phyloP scores from a whole-genome alignment of 2,888 invertebrate genomes.

The Harmothoe impar region DNA sequence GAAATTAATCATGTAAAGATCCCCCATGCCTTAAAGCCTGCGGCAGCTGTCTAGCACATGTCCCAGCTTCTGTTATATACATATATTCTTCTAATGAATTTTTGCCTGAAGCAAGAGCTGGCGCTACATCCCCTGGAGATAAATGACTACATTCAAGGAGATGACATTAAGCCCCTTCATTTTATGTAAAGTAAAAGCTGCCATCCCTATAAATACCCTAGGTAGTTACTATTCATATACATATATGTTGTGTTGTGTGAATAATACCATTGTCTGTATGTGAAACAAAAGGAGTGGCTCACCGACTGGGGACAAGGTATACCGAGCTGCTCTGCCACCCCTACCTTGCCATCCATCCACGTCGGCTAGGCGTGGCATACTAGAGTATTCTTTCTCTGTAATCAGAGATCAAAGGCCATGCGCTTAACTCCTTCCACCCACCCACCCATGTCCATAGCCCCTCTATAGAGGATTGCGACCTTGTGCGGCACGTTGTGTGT shows the following conservation, averaged over 20 bases:
- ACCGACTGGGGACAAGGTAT: neutral
- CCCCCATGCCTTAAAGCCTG: neutral
- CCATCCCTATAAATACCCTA: neutral
- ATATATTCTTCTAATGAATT: conserved; percentile 1
- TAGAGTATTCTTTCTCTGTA: neutral
- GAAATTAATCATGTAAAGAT: conserved; percentile 27
- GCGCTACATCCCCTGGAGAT: neutral
- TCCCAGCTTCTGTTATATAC: neutral
- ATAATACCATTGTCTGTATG: neutral
- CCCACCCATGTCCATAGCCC: neutral
- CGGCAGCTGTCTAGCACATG: neutral
- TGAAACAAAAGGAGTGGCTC: neutral
- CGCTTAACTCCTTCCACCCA: neutral
- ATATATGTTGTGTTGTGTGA: neutral
- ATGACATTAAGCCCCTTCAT: neutral
- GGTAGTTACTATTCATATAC: neutral
- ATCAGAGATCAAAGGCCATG: conserved; percentile 4
- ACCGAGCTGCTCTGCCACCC: too few species aligned
- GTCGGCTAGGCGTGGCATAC: neutral
- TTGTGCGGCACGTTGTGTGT: neutral
- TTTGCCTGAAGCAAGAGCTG: neutral
- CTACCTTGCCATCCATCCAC: neutral
- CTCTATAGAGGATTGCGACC: neutral
- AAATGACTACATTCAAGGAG: neutral
- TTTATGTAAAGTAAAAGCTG: too few species aligned